These are phyloP conservation scores for Micrasema minimum DNA, from an alignment of 1,140 invertebrate species.

Conservation along the genomic window DNA sequence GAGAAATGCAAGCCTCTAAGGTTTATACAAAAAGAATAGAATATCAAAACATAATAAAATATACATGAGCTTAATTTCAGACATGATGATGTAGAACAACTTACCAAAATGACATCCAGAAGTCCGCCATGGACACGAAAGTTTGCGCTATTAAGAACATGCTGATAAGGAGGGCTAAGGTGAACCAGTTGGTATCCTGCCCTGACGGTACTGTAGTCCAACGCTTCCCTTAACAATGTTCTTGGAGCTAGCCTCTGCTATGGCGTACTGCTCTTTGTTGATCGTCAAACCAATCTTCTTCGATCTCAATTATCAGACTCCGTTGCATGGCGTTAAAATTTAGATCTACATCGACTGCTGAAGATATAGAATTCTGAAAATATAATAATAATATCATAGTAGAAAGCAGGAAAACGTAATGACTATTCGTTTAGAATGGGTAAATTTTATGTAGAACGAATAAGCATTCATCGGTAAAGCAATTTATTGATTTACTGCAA, in stretches of 20 bases:
- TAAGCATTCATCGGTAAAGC: too few species aligned
- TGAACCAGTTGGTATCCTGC: slow-evolving; percentile 29
- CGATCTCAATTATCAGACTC: not conserved
- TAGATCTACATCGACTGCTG: not conserved
- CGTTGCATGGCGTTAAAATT: not conserved
- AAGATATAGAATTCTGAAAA: slow-evolving; percentile 4
- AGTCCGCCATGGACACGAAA: slow-evolving; percentile 41
- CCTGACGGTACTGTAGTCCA: slow-evolving; percentile 42
- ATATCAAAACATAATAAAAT: too few species aligned
- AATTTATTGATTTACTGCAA: too few species aligned
- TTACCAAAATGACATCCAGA: slow-evolving; percentile 51
- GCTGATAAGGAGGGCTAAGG: slow-evolving; percentile 13
- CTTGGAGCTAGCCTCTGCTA: not conserved
- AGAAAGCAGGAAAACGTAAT: too few species aligned
- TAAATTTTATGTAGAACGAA: too few species aligned
- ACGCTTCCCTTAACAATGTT: slow-evolving; percentile 48
- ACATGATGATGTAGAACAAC: too few species aligned
- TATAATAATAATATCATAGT: too few species aligned
- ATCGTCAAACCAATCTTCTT: not conserved
- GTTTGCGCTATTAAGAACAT: slow-evolving; percentile 36
- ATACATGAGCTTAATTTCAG: too few species aligned
- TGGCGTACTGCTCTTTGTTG: slow-evolving; percentile 1
- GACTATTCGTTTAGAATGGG: too few species aligned
- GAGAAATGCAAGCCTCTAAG: too few species aligned
- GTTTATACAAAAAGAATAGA: too few species aligned